phyloP scores from a whole-genome alignment of 2,113 vertebrate genomes.

The Capreolus pygargus region DNA sequence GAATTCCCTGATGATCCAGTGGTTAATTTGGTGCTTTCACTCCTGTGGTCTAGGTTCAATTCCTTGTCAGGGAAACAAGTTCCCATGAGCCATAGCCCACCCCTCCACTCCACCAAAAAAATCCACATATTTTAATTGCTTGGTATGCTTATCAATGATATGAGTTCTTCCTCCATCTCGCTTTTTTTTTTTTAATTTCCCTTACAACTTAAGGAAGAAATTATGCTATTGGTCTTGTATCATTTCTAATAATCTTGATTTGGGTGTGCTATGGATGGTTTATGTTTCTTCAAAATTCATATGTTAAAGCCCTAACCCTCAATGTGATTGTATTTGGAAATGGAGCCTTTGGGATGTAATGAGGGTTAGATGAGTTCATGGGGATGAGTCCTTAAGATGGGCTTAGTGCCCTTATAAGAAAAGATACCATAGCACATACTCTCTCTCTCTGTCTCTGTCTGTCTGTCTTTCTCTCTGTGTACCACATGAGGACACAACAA shows the following conservation, averaged over 20 bases:
- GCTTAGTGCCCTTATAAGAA: neutral
- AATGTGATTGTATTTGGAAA: neutral
- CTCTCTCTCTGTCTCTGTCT: neutral
- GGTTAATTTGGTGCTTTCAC: neutral
- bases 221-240: neutral
- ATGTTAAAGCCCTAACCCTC: neutral
- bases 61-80: neutral
- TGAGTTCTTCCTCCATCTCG: neutral
- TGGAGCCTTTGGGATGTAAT: neutral
- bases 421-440: neutral
- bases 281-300: neutral
- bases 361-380: neutral
- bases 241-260: neutral
- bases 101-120: neutral
- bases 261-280: neutral
- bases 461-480: neutral
- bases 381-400: neutral
- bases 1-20: neutral
- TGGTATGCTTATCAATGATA: neutral
- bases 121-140: neutral
- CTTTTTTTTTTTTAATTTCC: neutral
- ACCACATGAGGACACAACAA: neutral
- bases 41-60: neutral
- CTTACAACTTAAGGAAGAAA: neutral
- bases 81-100: neutral